Evolutionary conservation across 1,140 invertebrate genomes (phyloP).

Genomic region (Lordiphosa clarofinis): DNA sequence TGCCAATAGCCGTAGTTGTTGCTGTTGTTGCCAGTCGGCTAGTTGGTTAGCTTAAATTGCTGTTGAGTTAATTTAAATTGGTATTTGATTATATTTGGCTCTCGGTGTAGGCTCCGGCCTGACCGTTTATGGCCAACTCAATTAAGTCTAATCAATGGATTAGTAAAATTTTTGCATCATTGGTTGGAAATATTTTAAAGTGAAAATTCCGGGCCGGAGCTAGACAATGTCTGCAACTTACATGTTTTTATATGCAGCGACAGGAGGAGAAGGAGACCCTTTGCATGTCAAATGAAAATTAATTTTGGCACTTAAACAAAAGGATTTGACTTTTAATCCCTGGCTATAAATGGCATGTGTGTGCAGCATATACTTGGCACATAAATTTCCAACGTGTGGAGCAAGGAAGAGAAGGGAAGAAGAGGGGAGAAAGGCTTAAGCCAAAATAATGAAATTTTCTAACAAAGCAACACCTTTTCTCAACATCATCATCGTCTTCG

Average conservation of each 20-base stretch:
- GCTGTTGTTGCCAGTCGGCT: slow-evolving; percentile 45
- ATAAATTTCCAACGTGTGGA: too few relatives aligned
- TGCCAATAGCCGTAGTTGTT: slow-evolving; percentile 34
- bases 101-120: slow-evolving; percentile 26
- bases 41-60: slow-evolving; percentile 63
- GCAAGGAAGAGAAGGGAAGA: too few relatives aligned
- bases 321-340: slow-evolving; percentile 77
- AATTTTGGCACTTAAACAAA: slow-evolving; percentile 78
- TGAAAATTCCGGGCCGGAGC: slow-evolving; percentile 25
- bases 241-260: background rate
- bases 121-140: slow-evolving; percentile 73
- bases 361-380: slow-evolving; percentile 38
- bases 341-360: slow-evolving; percentile 74
- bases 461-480: slow-evolving; percentile 71
- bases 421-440: slow-evolving; percentile 40
- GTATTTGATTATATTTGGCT: slow-evolving; percentile 76
- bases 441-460: slow-evolving; percentile 76
- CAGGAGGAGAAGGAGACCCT: slow-evolving; percentile 34
- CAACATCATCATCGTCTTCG: slow-evolving; percentile 7
- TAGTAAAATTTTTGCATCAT: slow-evolving; percentile 62
- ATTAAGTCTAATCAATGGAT: slow-evolving; percentile 74
- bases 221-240: slow-evolving; percentile 35
- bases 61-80: slow-evolving; percentile 78
- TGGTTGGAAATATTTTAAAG: slow-evolving; percentile 48
- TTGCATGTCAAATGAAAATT: slow-evolving; percentile 77